These are phyloP conservation scores for Mus minutoides DNA, from an alignment of 2,797 vertebrate genomes.

Conservation along the genomic window DNA sequence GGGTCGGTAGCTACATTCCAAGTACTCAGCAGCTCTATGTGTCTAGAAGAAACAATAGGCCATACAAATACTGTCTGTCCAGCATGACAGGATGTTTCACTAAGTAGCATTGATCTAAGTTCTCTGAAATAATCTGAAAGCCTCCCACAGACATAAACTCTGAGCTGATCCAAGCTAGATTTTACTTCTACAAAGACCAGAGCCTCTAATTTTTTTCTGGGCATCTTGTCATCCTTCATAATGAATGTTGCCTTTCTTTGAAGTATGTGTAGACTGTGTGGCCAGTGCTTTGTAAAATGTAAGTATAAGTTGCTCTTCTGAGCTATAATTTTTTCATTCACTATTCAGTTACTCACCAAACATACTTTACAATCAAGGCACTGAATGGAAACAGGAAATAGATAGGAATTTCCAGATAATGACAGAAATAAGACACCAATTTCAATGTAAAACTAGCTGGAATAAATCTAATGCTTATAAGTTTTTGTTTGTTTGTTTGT, in stretches of 20 bases:
- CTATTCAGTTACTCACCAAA: constrained; percentile 18
- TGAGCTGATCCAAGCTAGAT: neutral
- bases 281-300: neutral
- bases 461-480: neutral
- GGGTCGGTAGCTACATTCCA: neutral
- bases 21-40: neutral
- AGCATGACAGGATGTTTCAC: neutral
- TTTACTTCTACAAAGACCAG: constrained; percentile 12
- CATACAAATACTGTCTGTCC: neutral
- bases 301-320: constrained; percentile 16
- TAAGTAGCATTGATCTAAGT: neutral
- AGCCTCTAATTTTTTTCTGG: neutral
- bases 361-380: neutral
- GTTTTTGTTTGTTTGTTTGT: neutral
- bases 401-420: constrained; percentile 6
- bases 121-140: neutral
- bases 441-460: neutral
- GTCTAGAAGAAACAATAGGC: neutral
- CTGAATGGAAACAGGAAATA: neutral
- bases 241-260: neutral
- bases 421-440: neutral
- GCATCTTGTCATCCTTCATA: neutral
- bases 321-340: constrained; percentile 40
- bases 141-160: neutral
- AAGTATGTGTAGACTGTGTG: neutral